Percentiles rank a stretch among this genome's conserved stretches.
Evolutionary conservation across 2,797 vertebrate species (phyloP).

Genomic region (Numenius phaeopus): DNA sequence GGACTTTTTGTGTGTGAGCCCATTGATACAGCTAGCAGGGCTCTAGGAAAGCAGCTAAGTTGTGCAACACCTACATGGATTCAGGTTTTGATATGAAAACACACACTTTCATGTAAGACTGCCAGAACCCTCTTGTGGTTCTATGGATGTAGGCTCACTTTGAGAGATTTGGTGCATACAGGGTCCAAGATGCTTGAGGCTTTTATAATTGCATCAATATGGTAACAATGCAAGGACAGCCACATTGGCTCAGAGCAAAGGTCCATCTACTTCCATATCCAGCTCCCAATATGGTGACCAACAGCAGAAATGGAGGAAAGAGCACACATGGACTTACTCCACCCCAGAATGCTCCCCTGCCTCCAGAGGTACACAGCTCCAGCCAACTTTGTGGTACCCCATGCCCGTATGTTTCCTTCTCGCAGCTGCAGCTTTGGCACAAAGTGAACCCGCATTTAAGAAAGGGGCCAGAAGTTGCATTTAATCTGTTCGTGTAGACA

Average conservation of each 20-base stretch:
- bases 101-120: not conserved
- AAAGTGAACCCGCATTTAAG: not conserved
- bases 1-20: accelerated
- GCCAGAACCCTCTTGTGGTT: not conserved
- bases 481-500: not conserved
- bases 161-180: not conserved
- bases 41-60: not conserved
- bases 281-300: not conserved
- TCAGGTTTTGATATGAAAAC: not conserved
- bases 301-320: not conserved
- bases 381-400: not conserved
- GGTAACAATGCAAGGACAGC: not conserved
- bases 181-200: not conserved
- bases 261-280: not conserved
- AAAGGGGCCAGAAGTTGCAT: not conserved
- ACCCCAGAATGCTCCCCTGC: not conserved
- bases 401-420: not conserved
- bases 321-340: not conserved
- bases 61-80: not conserved
- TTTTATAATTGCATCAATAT: not conserved
- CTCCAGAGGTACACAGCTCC: not conserved
- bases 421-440: not conserved
- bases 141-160: not conserved
- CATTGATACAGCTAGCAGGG: not conserved
- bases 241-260: not conserved